phyloP scores from a whole-genome alignment of 2,888 invertebrate genomes.

The Apamea epomidion region DNA sequence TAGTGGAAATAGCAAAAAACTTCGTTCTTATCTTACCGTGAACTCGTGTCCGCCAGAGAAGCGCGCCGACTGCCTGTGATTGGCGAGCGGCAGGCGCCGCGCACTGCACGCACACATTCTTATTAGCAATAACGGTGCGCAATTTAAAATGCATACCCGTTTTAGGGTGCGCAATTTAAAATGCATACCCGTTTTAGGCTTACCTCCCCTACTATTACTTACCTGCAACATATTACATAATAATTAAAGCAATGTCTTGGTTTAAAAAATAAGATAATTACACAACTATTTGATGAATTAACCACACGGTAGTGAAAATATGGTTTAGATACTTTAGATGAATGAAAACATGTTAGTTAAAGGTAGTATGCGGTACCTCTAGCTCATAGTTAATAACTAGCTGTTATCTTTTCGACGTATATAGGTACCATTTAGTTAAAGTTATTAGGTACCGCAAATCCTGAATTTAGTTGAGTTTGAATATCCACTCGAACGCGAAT shows the following conservation, averaged over 20 bases:
- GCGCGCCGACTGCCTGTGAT: too few relatives aligned
- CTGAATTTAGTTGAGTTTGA: slow-evolving; percentile 8
- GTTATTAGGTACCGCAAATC: not conserved
- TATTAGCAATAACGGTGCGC: too few relatives aligned
- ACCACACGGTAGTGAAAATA: not conserved
- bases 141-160: too few relatives aligned
- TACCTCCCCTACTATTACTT: too few relatives aligned
- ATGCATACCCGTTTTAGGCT: too few relatives aligned
- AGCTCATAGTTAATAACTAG: not conserved
- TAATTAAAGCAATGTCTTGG: not conserved
- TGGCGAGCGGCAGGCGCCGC: too few relatives aligned
- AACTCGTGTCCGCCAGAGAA: too few relatives aligned
- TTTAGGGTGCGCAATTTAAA: too few relatives aligned
- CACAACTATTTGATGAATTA: not conserved
- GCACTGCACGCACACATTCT: too few relatives aligned
- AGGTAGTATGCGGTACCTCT: not conserved
- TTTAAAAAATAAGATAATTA: not conserved
- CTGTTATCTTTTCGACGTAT: not conserved
- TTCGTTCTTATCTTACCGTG: too few relatives aligned
- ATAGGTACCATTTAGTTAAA: not conserved
- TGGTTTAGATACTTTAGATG: not conserved
- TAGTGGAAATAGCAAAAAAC: too few relatives aligned
- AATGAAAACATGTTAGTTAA: too few relatives aligned
- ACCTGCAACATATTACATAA: not conserved
- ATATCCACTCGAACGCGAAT: not conserved